A percentile compares a stretch with the other conserved stretches of the same genome.
phyloP scores from a whole-genome alignment of 2,888 invertebrate genomes.

The Synergus gifuensis region DNA sequence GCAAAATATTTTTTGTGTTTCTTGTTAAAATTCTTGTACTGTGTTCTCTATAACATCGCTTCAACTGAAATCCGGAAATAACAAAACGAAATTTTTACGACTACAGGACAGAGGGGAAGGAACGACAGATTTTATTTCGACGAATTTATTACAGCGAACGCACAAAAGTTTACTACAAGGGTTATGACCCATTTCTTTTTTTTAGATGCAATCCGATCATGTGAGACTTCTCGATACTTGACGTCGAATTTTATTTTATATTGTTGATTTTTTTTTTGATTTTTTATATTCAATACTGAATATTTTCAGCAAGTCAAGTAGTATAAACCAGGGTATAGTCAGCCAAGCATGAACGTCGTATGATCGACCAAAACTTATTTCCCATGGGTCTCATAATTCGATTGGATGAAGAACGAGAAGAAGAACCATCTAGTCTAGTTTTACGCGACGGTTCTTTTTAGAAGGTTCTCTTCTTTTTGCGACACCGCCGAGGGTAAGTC shows the following conservation, averaged over 20 bases:
- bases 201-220: background rate
- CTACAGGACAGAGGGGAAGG: constrained; percentile 5
- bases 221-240: background rate
- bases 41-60: constrained; percentile 23
- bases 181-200: constrained; percentile 30
- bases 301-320: background rate
- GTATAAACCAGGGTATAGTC: constrained; percentile 10
- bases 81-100: constrained; percentile 38
- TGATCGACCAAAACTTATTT: constrained; percentile 74
- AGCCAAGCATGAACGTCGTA: constrained; percentile 48
- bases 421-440: constrained; percentile 43
- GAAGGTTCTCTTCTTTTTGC: constrained; percentile 7
- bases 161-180: constrained; percentile 12
- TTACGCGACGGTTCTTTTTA: constrained; percentile 21
- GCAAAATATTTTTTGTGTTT: constrained; percentile 19
- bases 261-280: background rate
- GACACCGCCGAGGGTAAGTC: constrained; percentile 17
- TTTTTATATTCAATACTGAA: background rate
- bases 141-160: background rate
- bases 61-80: constrained; percentile 36
- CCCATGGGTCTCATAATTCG: constrained; percentile 74
- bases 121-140: constrained; percentile 13
- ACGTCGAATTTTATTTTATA: background rate
- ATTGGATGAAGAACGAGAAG: constrained; percentile 62
- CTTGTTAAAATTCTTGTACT: constrained; percentile 21